Percentiles rank a stretch among this genome's conserved stretches.
Conservation (phyloP, 2,888 invertebrate genomes). For the Cacoxenus indagator region DNA sequence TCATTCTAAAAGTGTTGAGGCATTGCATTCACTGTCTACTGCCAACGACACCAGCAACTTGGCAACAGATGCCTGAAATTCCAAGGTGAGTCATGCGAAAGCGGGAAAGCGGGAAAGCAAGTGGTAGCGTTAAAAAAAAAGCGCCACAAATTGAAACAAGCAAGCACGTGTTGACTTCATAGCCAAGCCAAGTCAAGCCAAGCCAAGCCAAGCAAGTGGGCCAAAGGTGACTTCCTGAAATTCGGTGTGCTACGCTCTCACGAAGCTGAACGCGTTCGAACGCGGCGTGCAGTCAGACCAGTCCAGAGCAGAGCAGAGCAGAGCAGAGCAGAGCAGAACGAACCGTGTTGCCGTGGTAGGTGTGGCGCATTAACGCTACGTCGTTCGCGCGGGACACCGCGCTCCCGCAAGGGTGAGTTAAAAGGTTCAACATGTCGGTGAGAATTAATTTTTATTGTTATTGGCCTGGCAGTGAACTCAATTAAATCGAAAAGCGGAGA, state of each 20-base stretch:
- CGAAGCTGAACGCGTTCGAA: too few species aligned
- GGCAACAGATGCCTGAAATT: too few species aligned
- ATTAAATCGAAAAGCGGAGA: constrained; percentile 43
- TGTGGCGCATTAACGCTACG: background rate
- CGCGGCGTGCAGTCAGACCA: too few species aligned
- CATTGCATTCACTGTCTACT: background rate
- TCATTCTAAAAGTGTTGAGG: background rate
- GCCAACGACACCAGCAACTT: background rate
- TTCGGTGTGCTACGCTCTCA: too few species aligned
- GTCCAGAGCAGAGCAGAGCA: too few species aligned
- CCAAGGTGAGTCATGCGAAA: background rate
- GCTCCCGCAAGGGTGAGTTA: constrained; percentile 53
- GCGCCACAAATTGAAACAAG: background rate
- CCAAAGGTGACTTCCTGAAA: background rate
- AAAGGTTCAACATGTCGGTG: constrained; percentile 56
- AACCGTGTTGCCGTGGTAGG: background rate
- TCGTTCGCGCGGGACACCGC: constrained; percentile 28
- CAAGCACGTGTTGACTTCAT: background rate
- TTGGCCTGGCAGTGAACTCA: constrained; percentile 60
- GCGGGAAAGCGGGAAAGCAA: background rate
- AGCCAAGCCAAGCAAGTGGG: background rate
- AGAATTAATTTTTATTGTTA: constrained; percentile 62
- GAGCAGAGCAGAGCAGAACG: too few species aligned
- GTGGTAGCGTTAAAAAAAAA: background rate
- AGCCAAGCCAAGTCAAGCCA: background rate